Base-by-base conservation (phyloP, 2,888 invertebrate genomes). In the Athripsodes cinereus region DNA sequence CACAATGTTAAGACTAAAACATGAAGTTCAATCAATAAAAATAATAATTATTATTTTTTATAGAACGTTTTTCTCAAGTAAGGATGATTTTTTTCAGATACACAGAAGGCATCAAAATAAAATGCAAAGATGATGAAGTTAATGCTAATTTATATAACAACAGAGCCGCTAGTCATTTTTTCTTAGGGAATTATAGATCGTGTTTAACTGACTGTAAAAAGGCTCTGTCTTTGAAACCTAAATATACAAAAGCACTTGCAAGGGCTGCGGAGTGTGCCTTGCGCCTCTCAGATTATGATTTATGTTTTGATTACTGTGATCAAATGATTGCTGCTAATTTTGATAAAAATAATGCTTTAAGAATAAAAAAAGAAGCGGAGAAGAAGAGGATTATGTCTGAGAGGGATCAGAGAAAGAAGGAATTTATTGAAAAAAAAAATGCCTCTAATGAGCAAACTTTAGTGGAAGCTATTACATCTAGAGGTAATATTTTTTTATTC, bases 131-230 rank as follows among this genome's bases (percentile, higher is more conserved):
- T 62, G 68, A 74, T 0, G 85, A 88, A 64, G 72, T 96, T 1
- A 86, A 90, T 69, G 88, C 95, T 6, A 85, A 86, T 59, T 78
- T 99, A 13, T 90, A 92, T 68, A 93, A 94, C 67, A 99, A 99
- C 70, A 81, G 98, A 62, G 90, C 96, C 1, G 94, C 96, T 0
- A 83, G 93, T 0, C 89, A 97, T 67, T 95, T 81, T 70, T 86
- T 89, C 69, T 71, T 97, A 26, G 85, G 92, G 72, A 93, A 92
- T 71, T 89, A 85, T 71, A 77, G 90, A 65, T 91, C 92, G 2
- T 79, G 91, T 10, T 74, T 95, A 16, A 79, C 76, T 61, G 97
- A 97, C 71, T 90, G 92, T 63, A 83, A 90, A 68, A 76, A 80
- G 67, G 93, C 96, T 0, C 68, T 95, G 20, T 82, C 84, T 67